Percentiles rank a stretch among this genome's conserved stretches.
Conservation (phyloP, 1,140 invertebrate genomes). For the Drosophila gunungcola region DNA sequence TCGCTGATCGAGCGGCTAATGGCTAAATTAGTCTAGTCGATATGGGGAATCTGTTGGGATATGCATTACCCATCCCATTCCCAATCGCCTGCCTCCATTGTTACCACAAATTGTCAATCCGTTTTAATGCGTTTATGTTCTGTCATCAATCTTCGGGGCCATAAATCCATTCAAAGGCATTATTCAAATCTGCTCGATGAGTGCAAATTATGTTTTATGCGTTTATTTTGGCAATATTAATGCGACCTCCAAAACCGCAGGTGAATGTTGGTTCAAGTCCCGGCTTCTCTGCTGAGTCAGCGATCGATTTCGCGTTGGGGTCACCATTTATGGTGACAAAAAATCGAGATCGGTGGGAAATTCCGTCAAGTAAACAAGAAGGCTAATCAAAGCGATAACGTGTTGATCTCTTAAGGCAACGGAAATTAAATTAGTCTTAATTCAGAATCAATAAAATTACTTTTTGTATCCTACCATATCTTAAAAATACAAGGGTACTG, state of each 20-base stretch:
- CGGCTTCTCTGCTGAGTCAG: constrained; percentile 47
- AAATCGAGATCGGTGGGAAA: constrained; percentile 1
- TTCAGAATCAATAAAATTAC: background rate
- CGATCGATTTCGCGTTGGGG: constrained; percentile 13
- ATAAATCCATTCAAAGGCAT: constrained; percentile 45
- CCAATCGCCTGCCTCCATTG: background rate
- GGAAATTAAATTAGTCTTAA: background rate
- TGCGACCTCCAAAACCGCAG: constrained; percentile 54
- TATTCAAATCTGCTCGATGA: constrained; percentile 40
- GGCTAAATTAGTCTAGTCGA: constrained; percentile 29
- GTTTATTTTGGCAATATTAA: constrained; percentile 50
- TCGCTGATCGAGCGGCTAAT: constrained; percentile 23
- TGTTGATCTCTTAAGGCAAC: constrained; percentile 2
- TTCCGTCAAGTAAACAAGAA: background rate
- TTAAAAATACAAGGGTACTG: no score
- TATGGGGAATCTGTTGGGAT: constrained; percentile 12
- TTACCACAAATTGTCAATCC: constrained; percentile 17
- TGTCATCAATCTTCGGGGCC: constrained; percentile 38
- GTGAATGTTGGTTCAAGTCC: constrained; percentile 54
- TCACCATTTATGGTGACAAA: constrained; percentile 50
- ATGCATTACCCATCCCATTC: background rate
- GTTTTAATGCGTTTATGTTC: constrained; percentile 48
- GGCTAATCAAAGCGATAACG: background rate
- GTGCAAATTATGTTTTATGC: constrained; percentile 64
- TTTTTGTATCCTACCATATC: background rate